Conservation (phyloP, 2,888 invertebrate genomes). For the Scaptomyza reducta region DNA sequence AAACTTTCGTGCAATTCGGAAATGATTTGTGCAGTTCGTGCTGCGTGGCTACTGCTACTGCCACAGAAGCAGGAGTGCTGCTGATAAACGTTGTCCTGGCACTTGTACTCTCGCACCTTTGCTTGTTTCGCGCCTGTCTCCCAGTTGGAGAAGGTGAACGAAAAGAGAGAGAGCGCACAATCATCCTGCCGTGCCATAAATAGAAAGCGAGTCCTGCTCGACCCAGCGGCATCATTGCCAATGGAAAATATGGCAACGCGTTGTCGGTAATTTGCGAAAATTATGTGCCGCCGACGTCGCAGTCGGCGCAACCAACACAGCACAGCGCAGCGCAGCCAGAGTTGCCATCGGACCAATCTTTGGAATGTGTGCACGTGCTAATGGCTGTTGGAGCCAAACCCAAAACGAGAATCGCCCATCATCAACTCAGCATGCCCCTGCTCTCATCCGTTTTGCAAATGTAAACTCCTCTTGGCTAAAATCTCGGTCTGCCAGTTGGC, state of each 20-base stretch:
- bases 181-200: slow-evolving; percentile 52
- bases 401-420: slow-evolving; percentile 48
- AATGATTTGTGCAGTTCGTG: slow-evolving; percentile 82
- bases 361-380: slow-evolving; percentile 84
- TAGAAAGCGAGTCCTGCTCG: slow-evolving; percentile 52
- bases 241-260: slow-evolving; percentile 73
- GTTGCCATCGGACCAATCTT: slow-evolving; percentile 55
- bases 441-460: slow-evolving; percentile 15
- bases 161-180: slow-evolving; percentile 20
- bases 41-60: slow-evolving; percentile 18
- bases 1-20: slow-evolving; percentile 78
- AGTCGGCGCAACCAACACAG: slow-evolving; percentile 7
- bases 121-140: slow-evolving; percentile 79
- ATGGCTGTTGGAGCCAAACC: slow-evolving; percentile 67
- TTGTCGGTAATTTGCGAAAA: slow-evolving; percentile 80
- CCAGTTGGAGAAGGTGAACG: background rate
- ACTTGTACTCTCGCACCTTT: slow-evolving; percentile 22
- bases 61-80: slow-evolving; percentile 25
- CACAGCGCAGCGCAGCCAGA: slow-evolving; percentile 11
- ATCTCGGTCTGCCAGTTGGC: slow-evolving; percentile 69
- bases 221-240: slow-evolving; percentile 69
- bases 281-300: slow-evolving; percentile 70
- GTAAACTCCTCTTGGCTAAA: slow-evolving; percentile 45
- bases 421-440: slow-evolving; percentile 25
- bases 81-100: slow-evolving; percentile 68